Evolutionary conservation across 2,888 invertebrate genomes (phyloP).

Genomic region (Barypeithes pellucidus): DNA sequence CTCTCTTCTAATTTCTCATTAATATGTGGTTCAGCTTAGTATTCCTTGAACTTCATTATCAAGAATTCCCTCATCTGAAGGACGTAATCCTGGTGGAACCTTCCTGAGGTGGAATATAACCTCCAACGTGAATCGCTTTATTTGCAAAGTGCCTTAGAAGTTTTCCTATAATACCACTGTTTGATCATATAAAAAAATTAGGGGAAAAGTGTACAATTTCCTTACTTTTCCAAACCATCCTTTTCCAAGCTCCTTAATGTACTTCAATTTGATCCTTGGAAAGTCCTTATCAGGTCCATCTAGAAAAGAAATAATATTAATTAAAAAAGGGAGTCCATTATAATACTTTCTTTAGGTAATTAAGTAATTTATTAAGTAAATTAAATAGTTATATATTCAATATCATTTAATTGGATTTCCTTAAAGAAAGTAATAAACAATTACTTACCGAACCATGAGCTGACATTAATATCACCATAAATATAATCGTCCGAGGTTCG

Average conservation of each 20-base stretch:
- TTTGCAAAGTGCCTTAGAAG: too few relatives aligned
- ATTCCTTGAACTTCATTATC: too few relatives aligned
- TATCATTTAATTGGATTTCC: slow-evolving; percentile 15
- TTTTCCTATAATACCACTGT: too few relatives aligned
- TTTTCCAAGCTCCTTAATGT: slow-evolving; percentile 85
- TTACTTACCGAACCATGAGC: slow-evolving; percentile 72
- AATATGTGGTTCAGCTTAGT: too few relatives aligned
- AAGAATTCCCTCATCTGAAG: too few relatives aligned
- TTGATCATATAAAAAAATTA: too few relatives aligned
- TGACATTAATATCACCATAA: slow-evolving; percentile 68
- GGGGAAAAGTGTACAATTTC: neutral
- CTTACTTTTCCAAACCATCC: slow-evolving; percentile 88
- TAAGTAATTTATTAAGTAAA: slow-evolving; percentile 11
- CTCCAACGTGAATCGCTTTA: too few relatives aligned
- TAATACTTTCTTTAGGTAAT: neutral
- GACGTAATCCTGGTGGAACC: too few relatives aligned
- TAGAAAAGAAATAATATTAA: slow-evolving; percentile 56
- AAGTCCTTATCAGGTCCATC: slow-evolving; percentile 76
- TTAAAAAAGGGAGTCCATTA: neutral
- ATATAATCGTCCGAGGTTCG: slow-evolving; percentile 65
- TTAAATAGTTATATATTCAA: neutral
- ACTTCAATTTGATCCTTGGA: slow-evolving; percentile 84
- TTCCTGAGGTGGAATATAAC: too few relatives aligned
- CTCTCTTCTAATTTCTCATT: too few relatives aligned
- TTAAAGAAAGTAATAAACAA: slow-evolving; percentile 19